These are phyloP conservation scores for Stichopus horrens DNA, from an alignment of 53 echinoderm and acorn worm genomes.

Conservation along the genomic window DNA sequence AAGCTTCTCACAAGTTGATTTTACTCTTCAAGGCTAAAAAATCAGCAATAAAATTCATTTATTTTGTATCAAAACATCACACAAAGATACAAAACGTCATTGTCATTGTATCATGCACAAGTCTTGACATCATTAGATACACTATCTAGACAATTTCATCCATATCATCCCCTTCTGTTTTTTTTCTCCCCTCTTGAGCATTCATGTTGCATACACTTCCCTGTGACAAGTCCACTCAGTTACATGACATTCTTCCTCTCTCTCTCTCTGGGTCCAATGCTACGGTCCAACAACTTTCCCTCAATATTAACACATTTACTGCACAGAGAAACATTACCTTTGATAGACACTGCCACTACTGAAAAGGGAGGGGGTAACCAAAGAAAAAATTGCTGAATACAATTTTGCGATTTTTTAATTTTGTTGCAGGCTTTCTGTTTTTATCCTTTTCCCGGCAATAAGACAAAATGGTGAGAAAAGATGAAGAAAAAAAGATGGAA, in stretches of 20 bases:
- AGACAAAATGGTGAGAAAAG: not conserved
- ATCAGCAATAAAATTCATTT: not conserved
- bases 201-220: not conserved
- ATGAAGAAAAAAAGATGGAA: not conserved
- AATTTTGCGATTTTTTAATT: not conserved
- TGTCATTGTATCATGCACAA: not conserved
- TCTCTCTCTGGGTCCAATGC: not conserved
- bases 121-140: not conserved
- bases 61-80: not conserved
- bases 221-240: not conserved
- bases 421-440: not conserved
- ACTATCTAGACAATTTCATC: not conserved
- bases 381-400: not conserved
- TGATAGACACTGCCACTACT: not conserved
- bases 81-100: not conserved
- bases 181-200: not conserved
- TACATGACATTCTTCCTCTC: not conserved
- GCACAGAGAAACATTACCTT: not conserved
- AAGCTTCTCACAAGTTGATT: not conserved
- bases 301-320: not conserved
- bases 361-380: not conserved
- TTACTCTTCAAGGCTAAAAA: not conserved
- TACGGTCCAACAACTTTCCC: not conserved
- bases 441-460: not conserved
- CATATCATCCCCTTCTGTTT: not conserved